Evolutionary conservation across 2,113 vertebrate genomes (phyloP).

Genomic region (Nansenia antarctica): DNA sequence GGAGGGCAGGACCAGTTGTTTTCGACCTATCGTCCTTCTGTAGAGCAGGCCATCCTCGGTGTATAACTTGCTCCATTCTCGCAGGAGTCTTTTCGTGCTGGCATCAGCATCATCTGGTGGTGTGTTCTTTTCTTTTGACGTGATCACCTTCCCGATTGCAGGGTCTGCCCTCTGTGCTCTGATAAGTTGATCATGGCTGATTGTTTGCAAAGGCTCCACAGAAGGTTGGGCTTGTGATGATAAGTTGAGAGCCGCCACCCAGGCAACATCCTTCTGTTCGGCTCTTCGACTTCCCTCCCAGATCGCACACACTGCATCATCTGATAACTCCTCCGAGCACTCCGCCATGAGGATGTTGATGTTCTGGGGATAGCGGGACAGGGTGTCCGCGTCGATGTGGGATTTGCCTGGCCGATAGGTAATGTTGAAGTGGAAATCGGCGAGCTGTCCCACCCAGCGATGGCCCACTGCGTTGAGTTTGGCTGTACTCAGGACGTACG

Average conservation of each 20-base stretch:
- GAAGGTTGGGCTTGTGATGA: not conserved
- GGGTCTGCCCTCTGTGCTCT: not conserved
- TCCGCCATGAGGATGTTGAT: not conserved
- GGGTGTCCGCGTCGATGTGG: not conserved
- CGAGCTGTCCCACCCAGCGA: not conserved
- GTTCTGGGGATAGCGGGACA: not conserved
- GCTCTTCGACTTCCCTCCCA: not conserved
- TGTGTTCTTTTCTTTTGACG: not conserved
- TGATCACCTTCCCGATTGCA: not conserved
- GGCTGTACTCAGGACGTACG: not conserved
- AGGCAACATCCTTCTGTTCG: not conserved
- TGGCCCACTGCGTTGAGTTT: not conserved
- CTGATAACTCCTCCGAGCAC: not conserved
- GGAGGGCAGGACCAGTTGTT: constrained; percentile 4
- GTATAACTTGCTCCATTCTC: not conserved
- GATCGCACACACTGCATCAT: not conserved
- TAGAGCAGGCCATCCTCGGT: constrained; percentile 6
- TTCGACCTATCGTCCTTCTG: not conserved
- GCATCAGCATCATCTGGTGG: accelerated
- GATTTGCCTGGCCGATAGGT: not conserved
- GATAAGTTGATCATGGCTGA: not conserved
- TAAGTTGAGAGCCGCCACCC: not conserved
- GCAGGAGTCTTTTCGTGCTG: not conserved
- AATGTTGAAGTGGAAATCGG: not conserved
- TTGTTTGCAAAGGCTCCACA: not conserved